Conservation (phyloP, 2,113 vertebrate genomes). For the Sminthopsis crassicaudata region DNA sequence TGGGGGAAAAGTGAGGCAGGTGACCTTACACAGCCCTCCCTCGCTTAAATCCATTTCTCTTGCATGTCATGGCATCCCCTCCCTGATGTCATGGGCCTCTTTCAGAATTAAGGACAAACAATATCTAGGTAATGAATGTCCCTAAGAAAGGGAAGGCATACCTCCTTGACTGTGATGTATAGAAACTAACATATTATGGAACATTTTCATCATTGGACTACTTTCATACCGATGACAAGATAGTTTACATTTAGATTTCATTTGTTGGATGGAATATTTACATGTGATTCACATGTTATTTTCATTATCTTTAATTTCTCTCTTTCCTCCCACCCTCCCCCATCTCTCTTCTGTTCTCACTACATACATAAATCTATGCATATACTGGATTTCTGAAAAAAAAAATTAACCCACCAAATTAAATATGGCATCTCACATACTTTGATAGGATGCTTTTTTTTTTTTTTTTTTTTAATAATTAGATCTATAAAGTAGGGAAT, state of each 20-base stretch:
- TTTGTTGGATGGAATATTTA: background rate
- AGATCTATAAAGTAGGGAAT: background rate
- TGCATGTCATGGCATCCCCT: too few relatives aligned
- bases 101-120: too few relatives aligned
- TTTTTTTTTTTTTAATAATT: constrained; percentile 52
- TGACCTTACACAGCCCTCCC: too few relatives aligned
- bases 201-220: background rate
- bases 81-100: too few relatives aligned
- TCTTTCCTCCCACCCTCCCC: background rate
- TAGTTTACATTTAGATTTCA: background rate
- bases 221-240: background rate
- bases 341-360: background rate
- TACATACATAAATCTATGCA: constrained; percentile 10
- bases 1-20: too few relatives aligned
- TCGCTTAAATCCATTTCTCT: too few relatives aligned
- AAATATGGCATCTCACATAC: constrained; percentile 40
- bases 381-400: constrained; percentile 57
- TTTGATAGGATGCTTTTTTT: constrained; percentile 46
- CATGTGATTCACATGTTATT: background rate
- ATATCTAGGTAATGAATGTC: background rate
- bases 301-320: background rate
- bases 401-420: constrained; percentile 49
- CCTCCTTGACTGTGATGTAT: background rate
- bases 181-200: background rate
- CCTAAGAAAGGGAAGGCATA: background rate